These are phyloP conservation scores for Gasterosteus nipponicus DNA, from an alignment of 2,113 vertebrate genomes.

Conservation along the genomic window DNA sequence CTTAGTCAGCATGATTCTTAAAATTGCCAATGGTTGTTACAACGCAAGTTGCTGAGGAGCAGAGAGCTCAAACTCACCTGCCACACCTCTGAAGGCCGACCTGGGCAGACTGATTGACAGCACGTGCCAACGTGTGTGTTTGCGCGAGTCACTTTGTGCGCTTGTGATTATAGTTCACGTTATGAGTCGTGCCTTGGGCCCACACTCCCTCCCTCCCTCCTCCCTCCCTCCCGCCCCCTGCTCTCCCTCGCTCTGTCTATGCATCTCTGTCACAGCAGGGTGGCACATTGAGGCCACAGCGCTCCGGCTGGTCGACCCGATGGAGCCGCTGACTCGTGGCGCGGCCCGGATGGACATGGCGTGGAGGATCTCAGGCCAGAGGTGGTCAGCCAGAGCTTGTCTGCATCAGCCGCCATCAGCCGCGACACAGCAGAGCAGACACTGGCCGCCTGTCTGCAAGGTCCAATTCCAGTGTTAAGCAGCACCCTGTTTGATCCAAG, in stretches of 20 bases:
- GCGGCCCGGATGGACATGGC: slow-evolving; percentile 46
- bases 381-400: slow-evolving; percentile 38
- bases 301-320: slow-evolving; percentile 60
- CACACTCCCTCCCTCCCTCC: slow-evolving; percentile 3
- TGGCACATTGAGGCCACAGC: slow-evolving; percentile 62
- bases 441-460: not conserved
- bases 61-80: slow-evolving; percentile 31
- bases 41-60: slow-evolving; percentile 58
- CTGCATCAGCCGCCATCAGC: slow-evolving; percentile 17
- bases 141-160: slow-evolving; percentile 33
- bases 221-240: not conserved
- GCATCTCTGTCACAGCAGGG: slow-evolving; percentile 48
- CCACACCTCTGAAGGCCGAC: slow-evolving; percentile 32
- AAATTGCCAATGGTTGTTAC: slow-evolving; percentile 63
- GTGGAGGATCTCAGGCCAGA: slow-evolving; percentile 23
- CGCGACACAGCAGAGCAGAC: not conserved
- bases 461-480: slow-evolving; percentile 33
- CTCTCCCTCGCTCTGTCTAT: slow-evolving; percentile 25
- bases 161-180: slow-evolving; percentile 61
- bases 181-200: slow-evolving; percentile 48
- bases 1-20: slow-evolving; percentile 65
- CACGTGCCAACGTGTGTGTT: slow-evolving; percentile 38
- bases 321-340: slow-evolving; percentile 50
- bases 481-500: slow-evolving; percentile 5
- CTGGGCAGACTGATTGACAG: slow-evolving; percentile 54